Evolutionary conservation across 2,888 invertebrate species (phyloP).

Genomic region (Catocala sponsa): DNA sequence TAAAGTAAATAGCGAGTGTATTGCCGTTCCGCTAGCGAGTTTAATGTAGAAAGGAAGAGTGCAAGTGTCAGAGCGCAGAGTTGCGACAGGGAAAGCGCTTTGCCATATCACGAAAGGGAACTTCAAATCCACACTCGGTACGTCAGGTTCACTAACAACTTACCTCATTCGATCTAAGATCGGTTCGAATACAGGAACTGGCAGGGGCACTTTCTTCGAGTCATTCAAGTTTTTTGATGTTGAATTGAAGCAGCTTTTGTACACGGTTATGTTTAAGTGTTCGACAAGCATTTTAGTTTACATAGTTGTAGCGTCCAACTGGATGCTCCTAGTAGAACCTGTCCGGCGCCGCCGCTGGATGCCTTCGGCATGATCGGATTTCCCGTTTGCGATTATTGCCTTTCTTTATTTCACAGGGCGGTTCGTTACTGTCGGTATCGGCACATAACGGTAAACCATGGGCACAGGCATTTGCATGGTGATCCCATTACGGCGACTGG

Average conservation of each 20-base stretch:
- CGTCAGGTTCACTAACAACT: slow-evolving; percentile 69
- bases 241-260: slow-evolving; percentile 49
- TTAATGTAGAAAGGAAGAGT: slow-evolving; percentile 86
- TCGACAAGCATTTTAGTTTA: slow-evolving; percentile 57
- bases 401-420: slow-evolving; percentile 82
- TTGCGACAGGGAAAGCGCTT: slow-evolving; percentile 82
- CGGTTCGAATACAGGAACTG: slow-evolving; percentile 70
- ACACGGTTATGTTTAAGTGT: slow-evolving; percentile 55
- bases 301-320: slow-evolving; percentile 61
- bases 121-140: slow-evolving; percentile 74
- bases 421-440: slow-evolving; percentile 78
- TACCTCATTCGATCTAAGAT: slow-evolving; percentile 72
- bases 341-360: slow-evolving; percentile 47
- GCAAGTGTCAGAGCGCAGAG: slow-evolving; percentile 78
- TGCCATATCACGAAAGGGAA: slow-evolving; percentile 83
- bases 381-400: slow-evolving; percentile 80
- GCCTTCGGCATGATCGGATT: slow-evolving; percentile 78
- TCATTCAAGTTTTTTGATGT: slow-evolving; percentile 71
- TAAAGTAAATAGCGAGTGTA: slow-evolving; percentile 34
- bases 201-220: slow-evolving; percentile 78
- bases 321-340: slow-evolving; percentile 58
- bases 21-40: slow-evolving; percentile 56
- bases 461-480: slow-evolving; percentile 82
- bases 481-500: slow-evolving; percentile 79
- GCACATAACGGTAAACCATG: slow-evolving; percentile 76